Base-by-base conservation (phyloP, 2,888 invertebrate genomes). In the Drosophila siamana region DNA sequence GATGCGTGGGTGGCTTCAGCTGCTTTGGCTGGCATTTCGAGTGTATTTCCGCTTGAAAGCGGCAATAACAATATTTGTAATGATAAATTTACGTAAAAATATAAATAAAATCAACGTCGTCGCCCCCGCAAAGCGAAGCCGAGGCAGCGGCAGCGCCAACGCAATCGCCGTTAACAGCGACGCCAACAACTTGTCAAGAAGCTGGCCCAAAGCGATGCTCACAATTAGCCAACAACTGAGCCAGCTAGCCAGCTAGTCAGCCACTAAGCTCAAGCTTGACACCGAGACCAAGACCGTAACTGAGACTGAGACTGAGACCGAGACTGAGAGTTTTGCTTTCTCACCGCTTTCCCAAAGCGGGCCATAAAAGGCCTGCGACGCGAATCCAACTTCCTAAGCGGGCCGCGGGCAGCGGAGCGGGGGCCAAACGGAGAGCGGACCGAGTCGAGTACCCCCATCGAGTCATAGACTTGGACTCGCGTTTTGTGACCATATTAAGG, bases 51-150 rank as follows among this genome's bases (percentile, higher is more conserved):
- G 86, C 84, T 89, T 83, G 77, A 79, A 69, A 89, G 85, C 74
- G 78, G 78, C 81, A 80, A 88, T 74, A 88, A 83, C 70, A 88
- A 83, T 85, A 85, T 87, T 77, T 84, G 88, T 87, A 83, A 86
- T 88, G 78, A 89, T 87, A 89, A 89, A 88, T 88, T 83, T 78
- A 88, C 83, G 86, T 86, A 68, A 78, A 89, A 89, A 84, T 78
- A 81, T 72, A 86, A 80, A 78, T 72, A 80, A 88, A 87, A 82
- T 75, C 69, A 75, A 78, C 79, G 70, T 79, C 65, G 36, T 36
- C 46, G 26, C 11, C 38, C 69, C 86, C 86, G 86, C 69, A 86
- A 67, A 78, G 24, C 11, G 40, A 38, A 40, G 63, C 26, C 54
- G 59, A 51, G 48, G 26, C 62, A 63, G 46, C 67, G 48, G 26